Percentiles rank a stretch among this genome's conserved stretches.
Conservation (phyloP, 2,797 vertebrate genomes). For the Dallia pectoralis region DNA sequence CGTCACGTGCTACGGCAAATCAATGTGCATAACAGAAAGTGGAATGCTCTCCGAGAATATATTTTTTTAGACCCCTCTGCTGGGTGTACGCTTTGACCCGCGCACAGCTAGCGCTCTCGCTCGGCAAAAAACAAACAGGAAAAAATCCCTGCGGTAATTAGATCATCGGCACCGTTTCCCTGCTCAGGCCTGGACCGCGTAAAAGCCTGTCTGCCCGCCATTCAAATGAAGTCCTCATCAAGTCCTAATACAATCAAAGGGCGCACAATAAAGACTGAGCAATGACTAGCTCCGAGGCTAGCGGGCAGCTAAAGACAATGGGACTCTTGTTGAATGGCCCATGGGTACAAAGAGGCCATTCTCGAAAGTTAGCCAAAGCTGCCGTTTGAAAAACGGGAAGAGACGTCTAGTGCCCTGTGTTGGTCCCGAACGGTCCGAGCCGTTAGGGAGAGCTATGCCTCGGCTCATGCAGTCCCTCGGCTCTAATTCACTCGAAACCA, state of each 20-base stretch:
- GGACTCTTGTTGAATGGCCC: constrained; percentile 74
- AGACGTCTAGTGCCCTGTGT: constrained; percentile 46
- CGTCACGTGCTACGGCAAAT: background rate
- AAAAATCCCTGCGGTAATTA: constrained; percentile 41
- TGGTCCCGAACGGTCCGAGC: constrained; percentile 48
- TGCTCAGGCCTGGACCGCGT: constrained; percentile 27
- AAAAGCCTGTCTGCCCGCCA: constrained; percentile 55
- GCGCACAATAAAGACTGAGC: constrained; percentile 68
- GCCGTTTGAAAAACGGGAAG: constrained; percentile 65
- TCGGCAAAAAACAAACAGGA: background rate
- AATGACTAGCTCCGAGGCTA: constrained; percentile 63
- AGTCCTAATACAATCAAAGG: constrained; percentile 60
- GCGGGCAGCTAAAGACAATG: constrained; percentile 74
- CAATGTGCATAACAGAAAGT: background rate
- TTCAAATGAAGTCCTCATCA: constrained; percentile 71
- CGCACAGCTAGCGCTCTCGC: background rate
- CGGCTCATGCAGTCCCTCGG: constrained; percentile 12
- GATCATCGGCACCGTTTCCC: constrained; percentile 35
- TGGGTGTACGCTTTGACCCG: background rate
- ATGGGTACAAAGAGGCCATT: constrained; percentile 78
- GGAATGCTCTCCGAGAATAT: background rate
- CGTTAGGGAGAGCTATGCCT: constrained; percentile 34
- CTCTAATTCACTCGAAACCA: constrained; percentile 27
- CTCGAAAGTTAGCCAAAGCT: constrained; percentile 80
- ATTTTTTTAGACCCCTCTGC: background rate